phyloP scores from a whole-genome alignment of 2,797 vertebrate genomes.

The Varecia variegata region DNA sequence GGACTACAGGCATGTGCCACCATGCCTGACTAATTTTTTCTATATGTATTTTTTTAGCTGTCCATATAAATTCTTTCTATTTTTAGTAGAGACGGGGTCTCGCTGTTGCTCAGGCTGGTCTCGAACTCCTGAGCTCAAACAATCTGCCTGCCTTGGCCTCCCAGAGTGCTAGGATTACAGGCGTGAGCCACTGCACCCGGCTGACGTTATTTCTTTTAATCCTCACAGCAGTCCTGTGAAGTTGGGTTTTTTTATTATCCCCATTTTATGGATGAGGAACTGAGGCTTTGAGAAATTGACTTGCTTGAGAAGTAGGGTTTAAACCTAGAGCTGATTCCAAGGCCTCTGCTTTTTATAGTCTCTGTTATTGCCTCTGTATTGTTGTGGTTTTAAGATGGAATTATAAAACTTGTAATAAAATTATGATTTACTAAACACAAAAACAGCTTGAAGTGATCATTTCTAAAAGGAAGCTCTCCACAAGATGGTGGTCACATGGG shows the following conservation, averaged over 20 bases:
- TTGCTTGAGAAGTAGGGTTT: background rate
- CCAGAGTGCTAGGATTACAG: no score
- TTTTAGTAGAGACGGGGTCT: no score
- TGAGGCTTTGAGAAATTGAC: background rate
- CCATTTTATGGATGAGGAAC: background rate
- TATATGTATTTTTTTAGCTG: no score
- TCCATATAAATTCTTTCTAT: no score
- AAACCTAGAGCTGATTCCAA: background rate
- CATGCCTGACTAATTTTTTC: no score
- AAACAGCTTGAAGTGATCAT: background rate
- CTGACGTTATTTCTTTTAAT: background rate
- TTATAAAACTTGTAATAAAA: conserved; percentile 35
- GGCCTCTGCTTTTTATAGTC: background rate
- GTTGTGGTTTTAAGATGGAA: background rate
- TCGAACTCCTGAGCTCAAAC: no score
- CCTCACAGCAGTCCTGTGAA: background rate
- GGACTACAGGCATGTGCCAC: no score
- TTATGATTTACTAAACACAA: background rate
- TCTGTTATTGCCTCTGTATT: background rate
- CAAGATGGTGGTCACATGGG: background rate
- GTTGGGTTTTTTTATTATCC: background rate
- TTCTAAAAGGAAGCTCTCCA: background rate
- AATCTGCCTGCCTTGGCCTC: no score
- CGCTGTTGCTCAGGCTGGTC: no score
- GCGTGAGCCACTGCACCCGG: no score